Evolutionary conservation across 1,140 invertebrate species (phyloP).

Genomic region (Chrysoperla carnea): DNA sequence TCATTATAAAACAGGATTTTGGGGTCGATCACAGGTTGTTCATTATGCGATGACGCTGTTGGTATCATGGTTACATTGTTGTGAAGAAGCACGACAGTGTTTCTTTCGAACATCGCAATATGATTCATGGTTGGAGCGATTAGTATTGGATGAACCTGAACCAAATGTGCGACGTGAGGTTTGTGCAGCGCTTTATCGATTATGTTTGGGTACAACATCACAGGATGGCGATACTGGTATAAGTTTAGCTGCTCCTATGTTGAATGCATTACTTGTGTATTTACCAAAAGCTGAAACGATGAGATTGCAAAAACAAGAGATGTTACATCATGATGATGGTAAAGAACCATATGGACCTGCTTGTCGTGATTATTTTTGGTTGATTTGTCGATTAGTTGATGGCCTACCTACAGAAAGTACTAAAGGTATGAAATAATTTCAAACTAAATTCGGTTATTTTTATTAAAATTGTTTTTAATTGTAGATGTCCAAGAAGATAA

Average conservation of each 20-base stretch:
- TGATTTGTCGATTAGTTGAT: conserved; percentile 74
- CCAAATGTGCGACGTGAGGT: conserved; percentile 72
- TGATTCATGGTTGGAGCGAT: conserved; percentile 50
- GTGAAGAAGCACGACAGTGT: conserved; percentile 37
- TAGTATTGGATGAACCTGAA: conserved; percentile 67
- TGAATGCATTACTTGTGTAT: conserved; percentile 62
- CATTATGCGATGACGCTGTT: conserved; percentile 67
- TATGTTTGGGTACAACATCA: conserved; percentile 56
- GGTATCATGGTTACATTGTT: conserved; percentile 70
- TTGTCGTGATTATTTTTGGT: conserved; percentile 87
- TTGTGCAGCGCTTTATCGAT: conserved; percentile 69
- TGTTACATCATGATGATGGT: conserved; percentile 50
- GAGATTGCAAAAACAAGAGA: conserved; percentile 45
- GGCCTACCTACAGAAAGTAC: conserved; percentile 62
- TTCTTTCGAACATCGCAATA: conserved; percentile 48
- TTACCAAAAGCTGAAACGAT: conserved; percentile 68
- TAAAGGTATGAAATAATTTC: conserved; percentile 28
- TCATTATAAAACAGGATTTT: conserved; percentile 73
- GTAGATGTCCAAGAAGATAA: conserved; percentile 32
- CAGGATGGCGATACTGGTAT: conserved; percentile 36
- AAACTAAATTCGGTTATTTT: neutral
- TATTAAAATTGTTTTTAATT: conserved; percentile 4
- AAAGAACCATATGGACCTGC: conserved; percentile 87
- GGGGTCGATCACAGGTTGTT: conserved; percentile 64
- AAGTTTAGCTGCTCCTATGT: conserved; percentile 52